Base-by-base conservation (phyloP, 2,113 vertebrate genomes). In the Polyodon spathula region DNA sequence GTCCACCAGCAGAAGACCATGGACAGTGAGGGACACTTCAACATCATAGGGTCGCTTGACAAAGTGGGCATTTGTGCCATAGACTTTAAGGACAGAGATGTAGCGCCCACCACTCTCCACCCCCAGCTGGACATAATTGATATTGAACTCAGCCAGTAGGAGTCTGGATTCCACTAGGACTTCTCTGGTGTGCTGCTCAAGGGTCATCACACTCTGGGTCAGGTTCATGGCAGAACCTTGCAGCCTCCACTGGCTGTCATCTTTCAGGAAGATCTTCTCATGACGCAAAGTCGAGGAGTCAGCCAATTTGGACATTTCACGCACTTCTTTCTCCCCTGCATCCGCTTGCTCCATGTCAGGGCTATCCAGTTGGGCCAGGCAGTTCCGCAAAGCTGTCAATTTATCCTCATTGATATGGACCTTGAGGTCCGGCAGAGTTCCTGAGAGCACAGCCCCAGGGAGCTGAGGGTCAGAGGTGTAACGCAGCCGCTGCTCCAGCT, bases 391-490 rank as follows among this genome's bases (percentile, higher is more conserved):
- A 4, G 96, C 96, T 0, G 80, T 76, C 73, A 99, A 92, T 77
- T 99, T 99, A 73, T 99, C 94, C 37, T 97, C 88, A 14, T 99
- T 99, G 62, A 99, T 86, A 58, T 98, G 96, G 42, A 99, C 90
- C 75, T 99, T 99, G 38, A 99, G 78, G 68, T 99, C 96, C 2
- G 96, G 96, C 4, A 99, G 62, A 1, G 73, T 94, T 43, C 95
- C 96, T 44, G 94, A 97, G 37, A 99, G 81, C 64, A 97, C 88
- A 0, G 92, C 95, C 6, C 96, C 95, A 0, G 96, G 96, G 11
- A 93, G 93, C 66, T 90, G 93, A 46, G 96, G 96, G 60, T 98
- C 94, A 3, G 96, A 98, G 0, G 96, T 99, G 70, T 99, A 99
- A 6, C 95, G 90, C 40, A 99, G 72, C 1, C 96, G 84, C 40